Evolutionary conservation across 2,888 invertebrate genomes (phyloP).

Genomic region (Gnatocerus cornutus): DNA sequence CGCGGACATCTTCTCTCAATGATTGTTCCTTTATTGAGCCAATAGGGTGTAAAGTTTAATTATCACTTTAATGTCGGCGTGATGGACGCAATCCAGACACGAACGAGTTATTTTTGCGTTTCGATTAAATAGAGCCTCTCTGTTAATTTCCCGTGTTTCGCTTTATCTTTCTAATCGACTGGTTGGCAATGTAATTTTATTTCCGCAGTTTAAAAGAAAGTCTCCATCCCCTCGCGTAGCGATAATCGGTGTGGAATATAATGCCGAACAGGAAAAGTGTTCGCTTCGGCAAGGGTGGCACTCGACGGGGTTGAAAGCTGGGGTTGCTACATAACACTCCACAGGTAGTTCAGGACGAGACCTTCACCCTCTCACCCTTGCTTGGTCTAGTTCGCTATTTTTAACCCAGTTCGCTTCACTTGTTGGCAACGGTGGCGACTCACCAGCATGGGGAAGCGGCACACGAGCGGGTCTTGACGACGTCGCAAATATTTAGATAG

Average conservation of each 20-base stretch:
- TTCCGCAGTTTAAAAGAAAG: conserved; percentile 46
- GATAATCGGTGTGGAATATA: conserved; percentile 49
- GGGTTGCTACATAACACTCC: conserved; percentile 41
- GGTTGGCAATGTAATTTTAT: conserved; percentile 46
- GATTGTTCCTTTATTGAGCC: conserved; percentile 25
- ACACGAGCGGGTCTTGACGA: conserved; percentile 25
- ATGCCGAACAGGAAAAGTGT: conserved; percentile 48
- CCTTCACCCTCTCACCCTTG: conserved; percentile 56
- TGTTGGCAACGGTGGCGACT: conserved; percentile 52
- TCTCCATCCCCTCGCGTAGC: conserved; percentile 24
- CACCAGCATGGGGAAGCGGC: conserved; percentile 54
- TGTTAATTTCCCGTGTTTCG: conserved; percentile 46
- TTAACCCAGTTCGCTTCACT: conserved; percentile 58
- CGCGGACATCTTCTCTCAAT: conserved; percentile 13
- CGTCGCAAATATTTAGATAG: conserved; percentile 32
- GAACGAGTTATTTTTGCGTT: conserved; percentile 31
- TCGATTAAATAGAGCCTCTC: conserved; percentile 41
- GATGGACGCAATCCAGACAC: conserved; percentile 18
- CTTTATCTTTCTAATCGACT: conserved; percentile 48
- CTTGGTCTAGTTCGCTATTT: conserved; percentile 58
- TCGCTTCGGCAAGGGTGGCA: conserved; percentile 32
- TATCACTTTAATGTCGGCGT: too few species aligned
- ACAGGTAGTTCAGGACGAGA: conserved; percentile 50
- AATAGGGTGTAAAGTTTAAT: conserved; percentile 37
- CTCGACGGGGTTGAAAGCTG: conserved; percentile 22